These are phyloP conservation scores for Rhinolophus sinicus DNA, from an alignment of 2,113 vertebrate genomes.

Conservation along the genomic window DNA sequence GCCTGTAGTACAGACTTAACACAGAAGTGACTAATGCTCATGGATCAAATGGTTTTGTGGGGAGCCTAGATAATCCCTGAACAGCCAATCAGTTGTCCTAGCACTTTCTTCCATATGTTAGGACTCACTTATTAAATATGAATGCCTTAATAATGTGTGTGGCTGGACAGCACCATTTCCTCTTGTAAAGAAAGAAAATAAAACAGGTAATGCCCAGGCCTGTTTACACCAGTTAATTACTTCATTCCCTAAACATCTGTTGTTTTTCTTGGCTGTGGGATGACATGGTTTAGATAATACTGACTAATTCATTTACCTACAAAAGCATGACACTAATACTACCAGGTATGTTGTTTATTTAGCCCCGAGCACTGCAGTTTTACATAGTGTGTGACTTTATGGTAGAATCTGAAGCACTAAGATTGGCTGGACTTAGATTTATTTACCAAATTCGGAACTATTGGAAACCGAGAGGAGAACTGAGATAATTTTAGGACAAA, in stretches of 20 bases:
- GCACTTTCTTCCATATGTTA: neutral
- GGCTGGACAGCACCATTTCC: slow-evolving; percentile 43
- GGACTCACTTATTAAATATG: neutral
- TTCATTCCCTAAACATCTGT: slow-evolving; percentile 40
- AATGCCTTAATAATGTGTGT: slow-evolving; percentile 24
- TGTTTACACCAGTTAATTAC: neutral
- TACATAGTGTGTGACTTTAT: neutral
- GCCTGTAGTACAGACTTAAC: neutral
- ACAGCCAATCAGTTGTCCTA: neutral
- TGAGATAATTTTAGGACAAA: neutral
- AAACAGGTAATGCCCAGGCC: slow-evolving; percentile 45
- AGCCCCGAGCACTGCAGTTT: rapidly evolving
- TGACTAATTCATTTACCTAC: slow-evolving; percentile 47
- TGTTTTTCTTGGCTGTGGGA: slow-evolving; percentile 57
- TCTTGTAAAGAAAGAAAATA: slow-evolving; percentile 56
- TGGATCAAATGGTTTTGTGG: neutral
- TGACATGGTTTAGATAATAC: neutral
- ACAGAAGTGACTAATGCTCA: neutral
- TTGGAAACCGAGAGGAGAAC: neutral
- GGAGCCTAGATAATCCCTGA: neutral
- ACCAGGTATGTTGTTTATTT: neutral
- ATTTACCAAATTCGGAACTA: neutral
- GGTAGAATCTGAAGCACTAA: neutral
- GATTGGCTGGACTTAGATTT: neutral
- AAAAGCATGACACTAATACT: neutral